Evolutionary conservation across 2,797 vertebrate species (phyloP).

Genomic region (Leptodactylus fallax): DNA sequence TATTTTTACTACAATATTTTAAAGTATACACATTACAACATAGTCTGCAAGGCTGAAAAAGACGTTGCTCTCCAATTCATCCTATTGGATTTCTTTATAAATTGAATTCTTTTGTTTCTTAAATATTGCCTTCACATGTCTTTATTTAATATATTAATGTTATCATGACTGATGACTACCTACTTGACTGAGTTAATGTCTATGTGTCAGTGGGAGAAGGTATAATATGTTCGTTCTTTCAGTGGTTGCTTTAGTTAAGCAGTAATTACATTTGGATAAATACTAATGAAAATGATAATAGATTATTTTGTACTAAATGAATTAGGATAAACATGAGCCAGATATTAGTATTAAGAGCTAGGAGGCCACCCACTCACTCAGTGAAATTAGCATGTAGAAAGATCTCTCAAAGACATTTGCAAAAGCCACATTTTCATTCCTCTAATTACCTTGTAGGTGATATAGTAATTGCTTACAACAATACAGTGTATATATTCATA

Average conservation of each 20-base stretch:
- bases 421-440: conserved; percentile 5
- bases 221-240: conserved; percentile 27
- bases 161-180: conserved; percentile 49
- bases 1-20: neutral
- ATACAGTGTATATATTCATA: neutral
- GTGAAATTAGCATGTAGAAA: conserved; percentile 19
- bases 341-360: conserved; percentile 52
- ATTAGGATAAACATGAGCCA: conserved; percentile 37
- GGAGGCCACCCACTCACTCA: conserved; percentile 47
- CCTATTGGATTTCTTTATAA: no score
- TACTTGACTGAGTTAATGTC: conserved; percentile 41
- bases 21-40: neutral
- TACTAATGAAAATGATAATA: conserved; percentile 58
- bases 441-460: conserved; percentile 18
- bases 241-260: conserved; percentile 28
- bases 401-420: conserved; percentile 6
- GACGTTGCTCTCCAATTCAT: no score
- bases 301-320: conserved; percentile 23
- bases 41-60: no score
- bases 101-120: conserved; percentile 29
- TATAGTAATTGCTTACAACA: conserved; percentile 4
- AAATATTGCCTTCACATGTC: conserved; percentile 1
- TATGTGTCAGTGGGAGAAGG: conserved; percentile 39
- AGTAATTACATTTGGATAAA: conserved; percentile 57
- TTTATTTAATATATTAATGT: conserved; percentile 29